A percentile compares a stretch with the other conserved stretches of the same genome.
Conservation (phyloP, 92 coral and sea anemone species). For the Porites rus region DNA sequence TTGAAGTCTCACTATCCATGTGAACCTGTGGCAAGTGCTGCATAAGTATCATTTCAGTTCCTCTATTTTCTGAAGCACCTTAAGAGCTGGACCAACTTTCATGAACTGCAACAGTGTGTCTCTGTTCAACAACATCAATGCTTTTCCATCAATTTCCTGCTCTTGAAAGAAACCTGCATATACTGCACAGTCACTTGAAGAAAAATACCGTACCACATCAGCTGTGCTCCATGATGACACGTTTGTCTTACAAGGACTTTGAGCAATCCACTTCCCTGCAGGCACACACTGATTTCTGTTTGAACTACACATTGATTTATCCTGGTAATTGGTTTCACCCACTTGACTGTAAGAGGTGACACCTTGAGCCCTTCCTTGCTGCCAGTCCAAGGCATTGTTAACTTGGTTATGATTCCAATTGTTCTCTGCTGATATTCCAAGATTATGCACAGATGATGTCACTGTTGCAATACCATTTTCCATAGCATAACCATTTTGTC, state of each 20-base stretch:
- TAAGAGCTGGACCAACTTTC: constrained; percentile 86
- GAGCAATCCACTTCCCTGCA: not conserved
- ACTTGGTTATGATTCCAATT: constrained; percentile 1
- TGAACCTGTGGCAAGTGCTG: not conserved
- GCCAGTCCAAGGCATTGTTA: not conserved
- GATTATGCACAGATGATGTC: constrained; percentile 18
- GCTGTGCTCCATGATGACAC: constrained; percentile 64
- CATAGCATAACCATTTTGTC: not conserved
- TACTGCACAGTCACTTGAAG: constrained; percentile 58
- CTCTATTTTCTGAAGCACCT: constrained; percentile 58
- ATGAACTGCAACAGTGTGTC: constrained; percentile 71
- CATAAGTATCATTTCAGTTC: constrained; percentile 20
- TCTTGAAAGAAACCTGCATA: constrained; percentile 73
- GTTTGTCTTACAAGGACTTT: not conserved
- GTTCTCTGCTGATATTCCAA: constrained; percentile 16
- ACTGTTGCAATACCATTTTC: constrained; percentile 34
- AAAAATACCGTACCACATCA: constrained; percentile 67
- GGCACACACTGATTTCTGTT: not conserved
- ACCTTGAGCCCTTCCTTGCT: not conserved
- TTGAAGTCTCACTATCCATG: constrained; percentile 1
- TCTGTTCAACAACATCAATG: constrained; percentile 67
- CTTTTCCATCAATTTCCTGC: constrained; percentile 86
- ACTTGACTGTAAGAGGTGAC: constrained; percentile 1
- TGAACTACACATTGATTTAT: constrained; percentile 12
- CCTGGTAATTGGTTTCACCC: not conserved